Base-by-base conservation (phyloP, 2,113 vertebrate species). In the Phrynosoma blainvillii region DNA sequence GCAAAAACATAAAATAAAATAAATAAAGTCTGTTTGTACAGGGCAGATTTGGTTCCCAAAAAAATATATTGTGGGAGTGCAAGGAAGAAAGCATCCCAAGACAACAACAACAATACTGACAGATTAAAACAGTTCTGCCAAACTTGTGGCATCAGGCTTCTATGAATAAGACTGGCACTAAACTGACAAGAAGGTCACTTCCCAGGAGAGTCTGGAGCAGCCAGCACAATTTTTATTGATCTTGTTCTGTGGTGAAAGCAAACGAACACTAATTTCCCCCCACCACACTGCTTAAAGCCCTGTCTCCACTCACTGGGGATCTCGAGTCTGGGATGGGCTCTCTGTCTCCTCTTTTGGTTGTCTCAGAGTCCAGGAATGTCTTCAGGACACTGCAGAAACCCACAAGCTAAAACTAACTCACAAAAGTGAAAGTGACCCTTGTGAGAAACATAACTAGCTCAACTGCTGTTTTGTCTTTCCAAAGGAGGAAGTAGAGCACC, bases 1-100 rank as follows among this genome's bases (percentile, higher is more conserved):
- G 79, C 42, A 82, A 81, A 79, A 76, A 62, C 59, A 62, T 4
- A 62, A 62, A 4, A 14, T 16, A 16, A 16, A 62, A 62, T 18
- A 70, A 75, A 73, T 82, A 71, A 42, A 18, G 73, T 75, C 73
- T 89, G 79, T 70, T 89, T 85, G 20, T 70, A 77, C 59, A 82
- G 59, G 88, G 71, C 88, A 54, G n/a, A 56, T 78, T 78, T 86
- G 79, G 84, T 65, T 78, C 30, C 1, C 11, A 5, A 25, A 82
- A 36, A 76, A 83, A 9, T 66, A 76, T 13, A 54, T 77, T 77
- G 62, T 54, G 59, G 80, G 80, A 88, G 40, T 36, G 47, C 77
- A 56, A 59, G 73, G 80, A 88, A 83, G 42, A 88, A 83, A 75
- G 73, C 83, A 88, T 88, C 87, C 80, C 81, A 68, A 83, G 73